Evolutionary conservation across 2,888 invertebrate species (phyloP), one percentile per base, ranked within the genome.

Genomic region (Spodoptera littoralis): DNA sequence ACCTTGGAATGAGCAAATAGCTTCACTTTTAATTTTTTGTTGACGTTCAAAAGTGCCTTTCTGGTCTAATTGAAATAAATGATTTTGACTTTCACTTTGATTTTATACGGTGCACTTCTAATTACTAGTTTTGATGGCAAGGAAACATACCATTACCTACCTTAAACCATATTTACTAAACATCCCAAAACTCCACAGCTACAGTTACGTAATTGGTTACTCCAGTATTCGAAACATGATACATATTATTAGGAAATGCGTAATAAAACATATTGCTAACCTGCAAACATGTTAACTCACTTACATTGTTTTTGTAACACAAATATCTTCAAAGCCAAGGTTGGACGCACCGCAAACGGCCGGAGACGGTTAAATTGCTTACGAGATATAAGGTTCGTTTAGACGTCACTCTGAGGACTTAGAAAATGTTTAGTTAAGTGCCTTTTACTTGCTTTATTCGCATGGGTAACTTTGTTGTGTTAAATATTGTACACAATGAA

Each of bases 291-390:
- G 59, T 70, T 65, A 70, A 70, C 71, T 75, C 76, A 70, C 71
- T 75, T 61, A 59, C 58, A 59, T 62, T 71, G 76, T 66, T 70
- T 73, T 73, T 51, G 66, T 62, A 70, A 66, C 71, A 61, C 61
- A 71, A 76, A 76, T 76, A 72, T 59, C 61, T 74, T 76, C 76
- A 74, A 76, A 76, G 74, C 68, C 74, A 72, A 76, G 74, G 76
- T 68, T 65, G 60, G 36, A 18, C 48, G 46, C 55, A 67, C 54
- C 60, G 36, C 47, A 51, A 61, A 47, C 50, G 58, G 46, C 27
- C 36, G 69, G 44, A 75, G 57, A 65, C 52, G 51, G 45, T 60
- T 74, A 70, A 70, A 74, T 74, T 57, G 56, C 27, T 55, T 57
- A 44, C 43, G 65, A 67, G 18, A 18, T 47, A 56, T 65, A 72